phyloP scores from a whole-genome alignment of 2,797 vertebrate genomes.

The Dromococcyx pavoninus region DNA sequence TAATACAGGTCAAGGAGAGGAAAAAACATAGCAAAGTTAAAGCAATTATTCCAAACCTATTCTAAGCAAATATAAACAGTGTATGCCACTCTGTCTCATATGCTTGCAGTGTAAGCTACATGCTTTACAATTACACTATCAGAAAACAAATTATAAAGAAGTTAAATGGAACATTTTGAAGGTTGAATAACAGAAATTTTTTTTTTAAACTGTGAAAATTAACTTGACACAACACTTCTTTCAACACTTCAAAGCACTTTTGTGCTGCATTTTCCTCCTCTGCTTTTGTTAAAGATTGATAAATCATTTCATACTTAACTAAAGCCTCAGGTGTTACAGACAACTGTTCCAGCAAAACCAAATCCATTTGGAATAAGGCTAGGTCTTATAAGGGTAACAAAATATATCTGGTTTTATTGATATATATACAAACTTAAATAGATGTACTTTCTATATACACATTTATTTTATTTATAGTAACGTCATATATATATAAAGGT shows the following conservation, averaged over 20 bases:
- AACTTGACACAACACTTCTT: neutral
- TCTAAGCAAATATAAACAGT: neutral
- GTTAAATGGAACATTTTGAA: neutral
- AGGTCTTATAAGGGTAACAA: neutral
- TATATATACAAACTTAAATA: fast-evolving
- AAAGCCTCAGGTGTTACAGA: neutral
- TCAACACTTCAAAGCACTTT: neutral
- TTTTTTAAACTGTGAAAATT: neutral
- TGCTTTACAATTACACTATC: neutral
- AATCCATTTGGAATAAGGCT: neutral
- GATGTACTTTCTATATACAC: neutral
- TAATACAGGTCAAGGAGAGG: neutral
- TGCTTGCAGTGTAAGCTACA: neutral
- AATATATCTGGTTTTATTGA: fast-evolving
- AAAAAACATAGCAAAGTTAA: neutral
- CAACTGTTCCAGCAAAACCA: neutral
- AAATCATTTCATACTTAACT: neutral
- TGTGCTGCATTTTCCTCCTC: neutral
- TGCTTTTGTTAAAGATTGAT: neutral
- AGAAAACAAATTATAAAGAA: neutral
- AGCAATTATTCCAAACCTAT: neutral
- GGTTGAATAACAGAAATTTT: neutral
- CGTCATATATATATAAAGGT: neutral
- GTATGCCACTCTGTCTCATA: neutral
- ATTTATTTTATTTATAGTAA: neutral